phyloP scores from a whole-genome alignment of 35 echinoderm and acorn worm species.

The Strongylocentrotus purpuratus region DNA sequence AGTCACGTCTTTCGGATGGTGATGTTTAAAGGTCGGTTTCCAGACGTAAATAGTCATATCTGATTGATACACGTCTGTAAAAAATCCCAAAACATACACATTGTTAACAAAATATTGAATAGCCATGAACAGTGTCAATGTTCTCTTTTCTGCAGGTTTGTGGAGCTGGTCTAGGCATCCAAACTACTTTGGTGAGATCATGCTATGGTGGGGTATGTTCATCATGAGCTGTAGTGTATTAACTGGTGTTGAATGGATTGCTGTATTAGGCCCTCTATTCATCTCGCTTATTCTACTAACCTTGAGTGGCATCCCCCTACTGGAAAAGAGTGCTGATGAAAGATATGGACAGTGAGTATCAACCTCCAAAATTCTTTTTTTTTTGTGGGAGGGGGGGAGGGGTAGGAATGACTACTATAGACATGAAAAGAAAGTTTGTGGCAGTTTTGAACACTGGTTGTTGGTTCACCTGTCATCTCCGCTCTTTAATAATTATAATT shows the following conservation, averaged over 20 bases:
- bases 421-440: too few relatives aligned
- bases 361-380: not conserved
- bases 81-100: not conserved
- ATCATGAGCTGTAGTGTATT: constrained; percentile 72
- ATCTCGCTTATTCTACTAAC: constrained; percentile 77
- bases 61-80: too few relatives aligned
- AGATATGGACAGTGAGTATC: constrained; percentile 86
- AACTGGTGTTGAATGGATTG: constrained; percentile 71
- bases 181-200: constrained; percentile 94
- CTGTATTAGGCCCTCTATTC: constrained; percentile 74
- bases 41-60: too few relatives aligned
- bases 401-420: too few relatives aligned
- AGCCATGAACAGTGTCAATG: not conserved
- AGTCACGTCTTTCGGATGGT: too few relatives aligned
- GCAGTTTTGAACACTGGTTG: too few relatives aligned
- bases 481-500: too few relatives aligned
- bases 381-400: too few relatives aligned
- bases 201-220: constrained; percentile 84
- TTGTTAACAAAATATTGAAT: not conserved
- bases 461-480: too few relatives aligned
- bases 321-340: constrained; percentile 74
- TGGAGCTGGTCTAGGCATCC: constrained; percentile 95
- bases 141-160: constrained; percentile 49
- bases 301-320: constrained; percentile 78
- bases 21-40: too few relatives aligned